Conservation (phyloP, 2,888 invertebrate genomes). For the Tortrix viridana region DNA sequence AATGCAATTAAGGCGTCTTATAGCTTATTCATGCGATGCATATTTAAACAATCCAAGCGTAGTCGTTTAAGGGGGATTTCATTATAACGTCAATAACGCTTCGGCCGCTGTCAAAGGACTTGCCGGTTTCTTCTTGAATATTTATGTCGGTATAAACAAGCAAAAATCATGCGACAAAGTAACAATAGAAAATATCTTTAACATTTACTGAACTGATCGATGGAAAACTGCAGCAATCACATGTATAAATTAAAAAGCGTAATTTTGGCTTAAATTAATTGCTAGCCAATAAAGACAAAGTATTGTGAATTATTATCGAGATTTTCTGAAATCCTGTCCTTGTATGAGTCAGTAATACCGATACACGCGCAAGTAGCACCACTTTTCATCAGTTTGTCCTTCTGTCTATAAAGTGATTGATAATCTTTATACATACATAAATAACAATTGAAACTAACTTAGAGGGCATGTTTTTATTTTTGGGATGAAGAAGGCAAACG, state of each 20-base stretch:
- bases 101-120: constrained; percentile 58
- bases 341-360: too few relatives aligned
- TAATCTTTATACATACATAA: too few relatives aligned
- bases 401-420: too few relatives aligned
- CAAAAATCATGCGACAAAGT: constrained; percentile 55
- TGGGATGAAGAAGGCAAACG: too few relatives aligned
- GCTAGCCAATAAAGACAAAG: too few relatives aligned
- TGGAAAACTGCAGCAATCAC: background rate
- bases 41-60: constrained; percentile 62
- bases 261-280: background rate
- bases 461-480: too few relatives aligned
- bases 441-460: too few relatives aligned
- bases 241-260: background rate
- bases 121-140: constrained; percentile 64
- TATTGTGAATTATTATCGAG: too few relatives aligned
- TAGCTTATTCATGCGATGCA: constrained; percentile 59
- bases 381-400: too few relatives aligned
- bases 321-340: too few relatives aligned
- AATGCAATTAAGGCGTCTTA: background rate
- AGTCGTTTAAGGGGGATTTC: constrained; percentile 59
- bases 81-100: constrained; percentile 67
- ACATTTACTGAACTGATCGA: background rate
- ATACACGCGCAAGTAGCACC: too few relatives aligned
- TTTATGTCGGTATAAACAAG: constrained; percentile 65
- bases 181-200: constrained; percentile 52